Evolutionary conservation across 2,888 invertebrate species (phyloP), one percentile per base, ranked within the genome.

Genomic region (Dorcus parallelipipedus): DNA sequence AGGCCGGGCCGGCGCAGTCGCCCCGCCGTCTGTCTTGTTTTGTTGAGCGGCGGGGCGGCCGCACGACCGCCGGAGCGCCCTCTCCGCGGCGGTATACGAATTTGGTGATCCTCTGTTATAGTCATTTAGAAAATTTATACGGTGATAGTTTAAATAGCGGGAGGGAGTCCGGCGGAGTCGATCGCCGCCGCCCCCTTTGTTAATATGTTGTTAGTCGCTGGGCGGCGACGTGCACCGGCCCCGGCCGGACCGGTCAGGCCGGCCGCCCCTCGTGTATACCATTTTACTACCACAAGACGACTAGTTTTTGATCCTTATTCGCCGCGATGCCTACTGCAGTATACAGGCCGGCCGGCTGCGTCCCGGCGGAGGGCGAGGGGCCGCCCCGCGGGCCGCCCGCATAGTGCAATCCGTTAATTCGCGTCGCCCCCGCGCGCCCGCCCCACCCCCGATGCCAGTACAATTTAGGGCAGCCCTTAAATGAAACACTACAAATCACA

Each of bases 21-120:
- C 23, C 56, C 38, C 38, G 33, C 9, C 26, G 40, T 9, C 40
- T 10, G 38, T 56, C 48, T 38, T 56, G 56, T 56, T 56, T 39
- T 52, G 56, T 56, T 56, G 20, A 52, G 45, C 51, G 45, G 20
- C 41, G 38, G 51, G 49, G 40, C 17, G 39, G 17, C 39, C 40
- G 39, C 38, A 23, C 47, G 54, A 7, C 54, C 38, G 52, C 60
- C 55, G 59, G 64, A 60, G 58, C 55, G 56, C 59, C 53, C 56
- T 49, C 59, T 59, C 66, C 64, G 63, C 64, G 59, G 64, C 60
- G 66, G 69, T 71, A 70, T 70, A 70, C 70, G 70, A 70, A 63
- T 68, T 69, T 67, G 68, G 69, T 70, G 67, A 70, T 70, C 57
- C 60, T 64, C 62, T 64, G 60, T 64, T 68, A 64, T 67, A 67